phyloP scores from a whole-genome alignment of 2,113 vertebrate species.

The Cairina moschata region DNA sequence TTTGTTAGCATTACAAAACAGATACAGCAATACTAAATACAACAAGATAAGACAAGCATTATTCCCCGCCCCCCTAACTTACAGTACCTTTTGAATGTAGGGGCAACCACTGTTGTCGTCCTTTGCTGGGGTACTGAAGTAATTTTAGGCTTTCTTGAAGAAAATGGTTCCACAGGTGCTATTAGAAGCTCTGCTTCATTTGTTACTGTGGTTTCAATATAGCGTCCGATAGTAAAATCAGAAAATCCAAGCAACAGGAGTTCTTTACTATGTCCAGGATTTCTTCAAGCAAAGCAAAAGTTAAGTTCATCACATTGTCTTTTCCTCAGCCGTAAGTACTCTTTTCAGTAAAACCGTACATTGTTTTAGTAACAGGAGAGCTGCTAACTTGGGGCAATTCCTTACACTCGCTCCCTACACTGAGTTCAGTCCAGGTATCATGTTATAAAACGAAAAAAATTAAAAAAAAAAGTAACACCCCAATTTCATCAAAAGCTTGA shows the following conservation, averaged over 20 bases:
- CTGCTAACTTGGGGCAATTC: background rate
- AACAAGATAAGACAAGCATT: background rate
- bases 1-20: background rate
- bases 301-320: background rate
- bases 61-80: background rate
- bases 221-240: conserved; percentile 85
- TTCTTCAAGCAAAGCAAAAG: conserved; percentile 74
- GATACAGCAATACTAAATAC: accelerated
- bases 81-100: conserved; percentile 70
- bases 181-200: conserved; percentile 82
- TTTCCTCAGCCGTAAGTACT: background rate
- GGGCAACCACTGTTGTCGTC: conserved; percentile 58
- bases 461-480: background rate
- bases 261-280: conserved; percentile 84
- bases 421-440: background rate
- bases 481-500: background rate
- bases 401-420: background rate
- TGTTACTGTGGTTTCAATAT: conserved; percentile 81
- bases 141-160: conserved; percentile 33
- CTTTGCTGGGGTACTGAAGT: background rate
- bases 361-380: background rate
- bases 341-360: background rate
- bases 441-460: background rate
- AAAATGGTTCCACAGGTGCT: conserved; percentile 70
- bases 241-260: conserved; percentile 90